These are phyloP conservation scores for Baryphthengus martii DNA, from an alignment of 2,113 vertebrate species.

Conservation along the genomic window DNA sequence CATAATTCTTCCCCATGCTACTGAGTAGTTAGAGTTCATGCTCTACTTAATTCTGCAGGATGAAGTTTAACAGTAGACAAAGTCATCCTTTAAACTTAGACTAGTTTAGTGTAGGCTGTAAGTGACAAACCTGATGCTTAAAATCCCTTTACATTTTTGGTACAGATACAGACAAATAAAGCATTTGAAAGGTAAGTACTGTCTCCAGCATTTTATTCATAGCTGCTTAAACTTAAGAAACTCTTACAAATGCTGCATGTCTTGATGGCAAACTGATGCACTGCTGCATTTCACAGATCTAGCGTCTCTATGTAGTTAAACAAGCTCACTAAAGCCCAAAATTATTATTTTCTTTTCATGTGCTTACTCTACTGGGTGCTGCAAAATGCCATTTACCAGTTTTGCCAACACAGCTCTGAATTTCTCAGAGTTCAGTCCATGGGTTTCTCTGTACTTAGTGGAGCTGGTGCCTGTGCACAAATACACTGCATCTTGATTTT, in stretches of 20 bases:
- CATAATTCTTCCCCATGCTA: slow-evolving; percentile 33
- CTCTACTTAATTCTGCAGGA: slow-evolving; percentile 32
- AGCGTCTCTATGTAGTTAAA: neutral
- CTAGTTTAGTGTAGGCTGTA: slow-evolving; percentile 2
- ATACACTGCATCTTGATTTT: too few relatives aligned
- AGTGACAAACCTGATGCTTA: slow-evolving; percentile 19
- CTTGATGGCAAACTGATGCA: neutral
- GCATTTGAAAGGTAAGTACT: neutral
- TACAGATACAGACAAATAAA: neutral
- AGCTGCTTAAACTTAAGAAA: neutral
- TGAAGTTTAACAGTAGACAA: slow-evolving; percentile 30
- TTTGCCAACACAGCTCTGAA: neutral
- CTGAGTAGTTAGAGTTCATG: slow-evolving; percentile 44
- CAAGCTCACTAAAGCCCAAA: neutral
- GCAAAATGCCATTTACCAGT: neutral
- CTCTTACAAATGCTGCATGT: neutral
- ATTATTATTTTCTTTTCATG: neutral
- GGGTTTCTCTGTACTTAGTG: slow-evolving; percentile 16
- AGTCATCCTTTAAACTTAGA: slow-evolving; percentile 19
- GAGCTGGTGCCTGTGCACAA: neutral
- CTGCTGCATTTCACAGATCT: neutral
- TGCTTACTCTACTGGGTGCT: neutral
- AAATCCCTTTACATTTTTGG: neutral
- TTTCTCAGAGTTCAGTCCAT: neutral
- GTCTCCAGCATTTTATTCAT: neutral